These are phyloP conservation scores for Samia ricini DNA, from an alignment of 1,140 invertebrate genomes.

Conservation along the genomic window DNA sequence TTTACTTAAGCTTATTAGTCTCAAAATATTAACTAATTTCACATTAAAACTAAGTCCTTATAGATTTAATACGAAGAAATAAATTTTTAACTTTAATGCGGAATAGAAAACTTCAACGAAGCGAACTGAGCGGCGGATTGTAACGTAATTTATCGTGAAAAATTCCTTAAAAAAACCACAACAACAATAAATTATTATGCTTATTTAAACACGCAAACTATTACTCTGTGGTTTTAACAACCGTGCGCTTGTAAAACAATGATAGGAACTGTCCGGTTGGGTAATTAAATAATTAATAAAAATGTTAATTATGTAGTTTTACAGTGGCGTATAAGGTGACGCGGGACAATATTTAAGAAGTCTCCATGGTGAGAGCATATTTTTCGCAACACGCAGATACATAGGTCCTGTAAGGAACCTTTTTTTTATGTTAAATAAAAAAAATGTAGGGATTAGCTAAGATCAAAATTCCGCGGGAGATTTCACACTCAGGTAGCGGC, in stretches of 20 bases:
- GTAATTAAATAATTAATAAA: not conserved
- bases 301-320: not conserved
- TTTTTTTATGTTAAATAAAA: too few relatives aligned
- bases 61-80: not conserved
- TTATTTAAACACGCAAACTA: not conserved
- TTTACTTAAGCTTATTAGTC: too few relatives aligned
- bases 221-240: not conserved
- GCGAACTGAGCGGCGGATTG: not conserved
- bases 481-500: too few relatives aligned
- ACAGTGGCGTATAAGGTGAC: not conserved
- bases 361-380: too few relatives aligned
- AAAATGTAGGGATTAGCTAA: too few relatives aligned
- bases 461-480: too few relatives aligned
- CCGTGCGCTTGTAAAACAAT: not conserved
- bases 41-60: too few relatives aligned
- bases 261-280: not conserved
- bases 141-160: not conserved
- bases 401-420: too few relatives aligned
- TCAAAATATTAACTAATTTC: too few relatives aligned
- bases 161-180: too few relatives aligned
- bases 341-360: not conserved
- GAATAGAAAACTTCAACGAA: not conserved
- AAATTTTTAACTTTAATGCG: not conserved
- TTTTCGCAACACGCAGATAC: too few relatives aligned
- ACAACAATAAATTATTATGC: not conserved